Conservation (phyloP, 1,140 invertebrate genomes). For the Littorina saxatilis region DNA sequence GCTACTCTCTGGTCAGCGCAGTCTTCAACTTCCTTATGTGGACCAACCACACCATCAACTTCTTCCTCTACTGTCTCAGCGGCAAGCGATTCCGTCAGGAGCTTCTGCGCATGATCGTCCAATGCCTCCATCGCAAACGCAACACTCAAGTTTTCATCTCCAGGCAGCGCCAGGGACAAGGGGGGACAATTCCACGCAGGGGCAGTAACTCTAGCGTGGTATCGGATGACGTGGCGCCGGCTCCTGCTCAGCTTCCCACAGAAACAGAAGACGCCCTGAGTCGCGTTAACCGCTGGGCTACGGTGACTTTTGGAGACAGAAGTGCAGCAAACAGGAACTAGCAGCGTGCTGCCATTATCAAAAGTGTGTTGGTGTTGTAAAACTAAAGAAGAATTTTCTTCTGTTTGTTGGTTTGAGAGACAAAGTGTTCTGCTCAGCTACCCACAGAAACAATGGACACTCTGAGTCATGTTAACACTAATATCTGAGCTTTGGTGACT, state of each 20-base stretch:
- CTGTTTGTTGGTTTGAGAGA: too few species aligned
- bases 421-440: too few species aligned
- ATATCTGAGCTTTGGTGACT: too few species aligned
- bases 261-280: constrained; percentile 22
- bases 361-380: too few species aligned
- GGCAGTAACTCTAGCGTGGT: background rate
- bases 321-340: background rate
- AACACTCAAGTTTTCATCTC: background rate
- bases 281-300: constrained; percentile 25
- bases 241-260: background rate
- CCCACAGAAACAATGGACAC: too few species aligned
- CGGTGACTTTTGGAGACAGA: constrained; percentile 6
- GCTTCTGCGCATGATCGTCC: constrained; percentile 69
- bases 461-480: too few species aligned
- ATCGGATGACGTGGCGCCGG: constrained; percentile 14
- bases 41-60: constrained; percentile 69
- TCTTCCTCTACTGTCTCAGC: constrained; percentile 67
- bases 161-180: background rate
- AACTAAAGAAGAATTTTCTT: too few species aligned
- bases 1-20: constrained; percentile 50
- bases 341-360: too few species aligned
- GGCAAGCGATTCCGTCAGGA: constrained; percentile 64
- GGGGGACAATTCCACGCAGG: background rate
- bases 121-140: background rate
- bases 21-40: constrained; percentile 58